Evolutionary conservation across 2,113 vertebrate species (phyloP).

Genomic region (Thunnus maccoyii): DNA sequence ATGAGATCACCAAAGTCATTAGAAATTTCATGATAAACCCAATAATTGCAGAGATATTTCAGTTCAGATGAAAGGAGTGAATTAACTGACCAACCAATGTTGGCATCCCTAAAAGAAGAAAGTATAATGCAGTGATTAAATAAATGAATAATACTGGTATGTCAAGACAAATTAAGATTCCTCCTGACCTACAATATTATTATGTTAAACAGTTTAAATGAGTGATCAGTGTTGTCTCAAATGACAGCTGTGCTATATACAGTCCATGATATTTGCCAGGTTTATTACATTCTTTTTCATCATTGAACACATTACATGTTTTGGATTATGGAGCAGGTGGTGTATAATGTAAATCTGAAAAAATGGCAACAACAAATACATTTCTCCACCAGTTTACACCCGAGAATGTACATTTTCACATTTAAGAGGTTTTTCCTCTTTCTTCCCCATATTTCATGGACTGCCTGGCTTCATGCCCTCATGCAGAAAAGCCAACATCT

Average conservation of each 20-base stretch:
- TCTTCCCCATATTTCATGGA: conserved; percentile 9
- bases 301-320: neutral
- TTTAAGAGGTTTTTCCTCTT: neutral
- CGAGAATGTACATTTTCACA: conserved; percentile 11
- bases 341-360: neutral
- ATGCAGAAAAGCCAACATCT: conserved; percentile 61
- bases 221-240: too few relatives aligned
- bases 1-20: too few relatives aligned
- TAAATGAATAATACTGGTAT: too few relatives aligned
- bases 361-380: neutral
- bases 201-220: too few relatives aligned
- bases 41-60: too few relatives aligned
- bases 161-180: too few relatives aligned
- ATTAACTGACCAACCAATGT: too few relatives aligned
- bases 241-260: neutral
- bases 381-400: neutral
- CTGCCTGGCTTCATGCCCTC: conserved; percentile 27
- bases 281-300: conserved; percentile 17
- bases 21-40: too few relatives aligned
- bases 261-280: neutral
- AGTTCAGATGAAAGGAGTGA: too few relatives aligned
- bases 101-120: too few relatives aligned
- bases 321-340: conserved; percentile 8
- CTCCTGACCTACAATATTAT: too few relatives aligned
- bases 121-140: too few relatives aligned